Conservation (phyloP, 1,140 invertebrate species). For the Danaus plexippus region DNA sequence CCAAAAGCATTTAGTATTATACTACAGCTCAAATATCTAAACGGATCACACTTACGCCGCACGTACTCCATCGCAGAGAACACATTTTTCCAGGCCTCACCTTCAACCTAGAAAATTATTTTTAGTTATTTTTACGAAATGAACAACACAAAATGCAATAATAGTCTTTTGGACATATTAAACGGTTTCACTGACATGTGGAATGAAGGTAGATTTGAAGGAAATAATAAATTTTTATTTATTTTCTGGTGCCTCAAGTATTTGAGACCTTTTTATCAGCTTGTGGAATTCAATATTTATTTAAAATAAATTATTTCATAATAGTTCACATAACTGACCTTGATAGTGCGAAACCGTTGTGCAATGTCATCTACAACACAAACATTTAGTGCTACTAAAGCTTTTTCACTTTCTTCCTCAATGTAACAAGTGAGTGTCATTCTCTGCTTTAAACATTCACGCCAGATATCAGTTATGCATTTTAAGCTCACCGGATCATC, state of each 20-base stretch:
- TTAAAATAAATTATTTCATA: too few relatives aligned
- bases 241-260: too few relatives aligned
- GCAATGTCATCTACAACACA: conserved; percentile 30
- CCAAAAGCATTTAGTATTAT: conserved; percentile 37
- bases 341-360: conserved; percentile 18
- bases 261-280: too few relatives aligned
- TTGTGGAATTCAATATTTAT: too few relatives aligned
- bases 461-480: conserved; percentile 34
- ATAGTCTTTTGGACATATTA: too few relatives aligned
- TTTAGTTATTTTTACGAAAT: too few relatives aligned
- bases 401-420: conserved; percentile 26
- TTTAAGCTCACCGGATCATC: conserved; percentile 31
- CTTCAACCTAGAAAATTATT: conserved; percentile 29
- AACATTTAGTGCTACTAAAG: conserved; percentile 35
- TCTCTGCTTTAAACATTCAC: conserved; percentile 23
- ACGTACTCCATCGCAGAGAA: conserved; percentile 27
- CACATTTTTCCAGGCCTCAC: conserved; percentile 37
- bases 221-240: too few relatives aligned
- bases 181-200: too few relatives aligned
- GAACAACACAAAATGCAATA: too few relatives aligned
- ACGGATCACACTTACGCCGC: conserved; percentile 29
- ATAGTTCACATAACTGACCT: conserved; percentile 10
- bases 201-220: too few relatives aligned
- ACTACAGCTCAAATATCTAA: conserved; percentile 34
- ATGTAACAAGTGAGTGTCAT: conserved; percentile 47